Conservation (phyloP, 2,113 vertebrate species). For the Chlorodrepanis virens region DNA sequence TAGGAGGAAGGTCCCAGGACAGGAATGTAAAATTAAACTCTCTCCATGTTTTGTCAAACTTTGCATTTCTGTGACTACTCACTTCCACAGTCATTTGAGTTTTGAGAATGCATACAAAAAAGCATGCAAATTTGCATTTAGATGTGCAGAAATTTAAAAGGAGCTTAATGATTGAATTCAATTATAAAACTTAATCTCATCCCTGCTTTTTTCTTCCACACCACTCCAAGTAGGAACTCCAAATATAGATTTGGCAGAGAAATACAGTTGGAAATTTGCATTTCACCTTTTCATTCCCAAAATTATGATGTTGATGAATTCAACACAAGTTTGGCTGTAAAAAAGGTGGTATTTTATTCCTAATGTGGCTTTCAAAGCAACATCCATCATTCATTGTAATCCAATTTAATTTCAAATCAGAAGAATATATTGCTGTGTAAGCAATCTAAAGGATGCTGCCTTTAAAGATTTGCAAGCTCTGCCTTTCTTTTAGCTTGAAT, state of each 20-base stretch:
- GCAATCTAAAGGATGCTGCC: background rate
- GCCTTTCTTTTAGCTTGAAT: background rate
- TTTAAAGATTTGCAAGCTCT: background rate
- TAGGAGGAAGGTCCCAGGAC: background rate
- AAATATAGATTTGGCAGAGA: background rate
- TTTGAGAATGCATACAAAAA: background rate
- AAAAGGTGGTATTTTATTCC: background rate
- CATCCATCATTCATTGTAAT: background rate
- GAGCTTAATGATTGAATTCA: background rate
- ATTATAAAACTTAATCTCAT: background rate
- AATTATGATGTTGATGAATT: background rate
- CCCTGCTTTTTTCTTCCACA: background rate
- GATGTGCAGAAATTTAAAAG: background rate
- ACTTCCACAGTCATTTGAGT: background rate
- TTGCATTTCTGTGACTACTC: background rate
- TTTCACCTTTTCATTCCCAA: background rate
- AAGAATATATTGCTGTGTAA: background rate
- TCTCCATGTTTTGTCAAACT: background rate
- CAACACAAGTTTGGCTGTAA: background rate
- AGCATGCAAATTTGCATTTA: background rate
- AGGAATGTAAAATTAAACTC: background rate
- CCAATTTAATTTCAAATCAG: background rate
- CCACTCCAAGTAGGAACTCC: background rate
- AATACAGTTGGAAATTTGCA: background rate
- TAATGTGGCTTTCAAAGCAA: background rate